phyloP scores from a whole-genome alignment of 2,888 invertebrate genomes.

The Aleiodes leptofemur region DNA sequence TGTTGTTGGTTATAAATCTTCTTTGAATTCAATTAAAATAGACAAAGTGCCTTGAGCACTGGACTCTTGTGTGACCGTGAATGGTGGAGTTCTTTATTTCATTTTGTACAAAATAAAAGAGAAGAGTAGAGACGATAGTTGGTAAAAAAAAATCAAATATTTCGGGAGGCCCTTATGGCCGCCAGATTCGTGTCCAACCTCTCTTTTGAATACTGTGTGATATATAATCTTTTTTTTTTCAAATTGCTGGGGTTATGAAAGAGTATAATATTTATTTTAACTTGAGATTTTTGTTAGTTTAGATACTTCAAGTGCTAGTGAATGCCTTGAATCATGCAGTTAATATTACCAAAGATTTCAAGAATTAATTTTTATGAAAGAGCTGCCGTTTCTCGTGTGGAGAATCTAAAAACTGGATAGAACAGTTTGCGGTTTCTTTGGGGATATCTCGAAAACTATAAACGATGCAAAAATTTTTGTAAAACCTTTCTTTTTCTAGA shows the following conservation, averaged over 20 bases:
- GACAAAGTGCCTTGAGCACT: conserved; percentile 53
- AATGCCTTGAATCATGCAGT: conserved; percentile 56
- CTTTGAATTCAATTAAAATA: conserved; percentile 66
- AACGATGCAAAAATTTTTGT: too few species aligned
- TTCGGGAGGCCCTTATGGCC: too few species aligned
- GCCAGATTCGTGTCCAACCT: too few species aligned
- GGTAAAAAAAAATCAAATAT: neutral
- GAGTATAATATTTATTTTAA: conserved; percentile 19
- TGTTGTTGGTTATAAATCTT: conserved; percentile 61
- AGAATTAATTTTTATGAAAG: conserved; percentile 40
- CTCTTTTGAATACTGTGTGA: too few species aligned
- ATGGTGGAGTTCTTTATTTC: conserved; percentile 28
- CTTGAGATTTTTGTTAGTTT: conserved; percentile 33
- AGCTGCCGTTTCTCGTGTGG: neutral
- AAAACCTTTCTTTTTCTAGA: too few species aligned
- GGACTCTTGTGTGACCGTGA: conserved; percentile 41
- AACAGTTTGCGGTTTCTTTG: too few species aligned
- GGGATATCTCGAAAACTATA: too few species aligned
- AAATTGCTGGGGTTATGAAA: neutral
- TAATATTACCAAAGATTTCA: conserved; percentile 54
- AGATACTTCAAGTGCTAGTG: conserved; percentile 7
- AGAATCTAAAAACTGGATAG: neutral
- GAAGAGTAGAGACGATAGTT: too few species aligned
- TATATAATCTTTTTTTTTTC: conserved; percentile 3
- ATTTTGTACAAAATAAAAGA: neutral